Conservation (phyloP, 1,140 invertebrate genomes). For the Triops longicaudatus region DNA sequence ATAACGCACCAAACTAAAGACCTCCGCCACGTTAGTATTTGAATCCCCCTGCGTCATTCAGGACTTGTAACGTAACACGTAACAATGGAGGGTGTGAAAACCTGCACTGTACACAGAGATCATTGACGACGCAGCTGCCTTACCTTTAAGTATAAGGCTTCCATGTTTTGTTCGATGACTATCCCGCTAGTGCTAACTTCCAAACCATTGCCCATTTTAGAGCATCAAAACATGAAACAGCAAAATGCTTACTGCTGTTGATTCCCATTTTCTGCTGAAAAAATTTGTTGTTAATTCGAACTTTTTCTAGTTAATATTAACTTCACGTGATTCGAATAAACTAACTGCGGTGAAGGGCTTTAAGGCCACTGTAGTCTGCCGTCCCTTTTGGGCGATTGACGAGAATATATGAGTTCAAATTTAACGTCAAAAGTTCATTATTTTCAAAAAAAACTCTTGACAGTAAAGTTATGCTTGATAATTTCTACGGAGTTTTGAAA, state of each 20-base stretch:
- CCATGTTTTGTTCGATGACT: not conserved
- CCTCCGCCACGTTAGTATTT: not conserved
- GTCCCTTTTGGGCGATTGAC: too few species aligned
- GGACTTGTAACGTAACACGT: conserved; percentile 2
- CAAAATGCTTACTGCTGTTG: not conserved
- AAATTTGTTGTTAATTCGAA: not conserved
- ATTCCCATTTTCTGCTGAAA: not conserved
- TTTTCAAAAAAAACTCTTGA: too few species aligned
- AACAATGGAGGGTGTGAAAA: not conserved
- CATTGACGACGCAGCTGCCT: not conserved
- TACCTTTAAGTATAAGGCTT: not conserved
- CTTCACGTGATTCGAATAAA: not conserved
- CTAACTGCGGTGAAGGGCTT: too few species aligned
- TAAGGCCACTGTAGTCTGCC: too few species aligned
- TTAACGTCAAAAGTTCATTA: too few species aligned
- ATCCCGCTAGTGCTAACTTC: not conserved
- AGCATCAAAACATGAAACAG: not conserved
- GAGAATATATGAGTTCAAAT: too few species aligned
- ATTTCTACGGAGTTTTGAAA: too few species aligned
- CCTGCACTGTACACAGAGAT: conserved; percentile 1
- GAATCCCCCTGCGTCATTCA: not conserved
- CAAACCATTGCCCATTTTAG: not conserved
- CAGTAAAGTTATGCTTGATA: too few species aligned
- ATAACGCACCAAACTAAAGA: not conserved
- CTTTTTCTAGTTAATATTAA: not conserved